Evolutionary conservation across 2,113 vertebrate species (phyloP), one percentile per base, ranked within the genome.

Genomic region (Ariopsis seemanni): DNA sequence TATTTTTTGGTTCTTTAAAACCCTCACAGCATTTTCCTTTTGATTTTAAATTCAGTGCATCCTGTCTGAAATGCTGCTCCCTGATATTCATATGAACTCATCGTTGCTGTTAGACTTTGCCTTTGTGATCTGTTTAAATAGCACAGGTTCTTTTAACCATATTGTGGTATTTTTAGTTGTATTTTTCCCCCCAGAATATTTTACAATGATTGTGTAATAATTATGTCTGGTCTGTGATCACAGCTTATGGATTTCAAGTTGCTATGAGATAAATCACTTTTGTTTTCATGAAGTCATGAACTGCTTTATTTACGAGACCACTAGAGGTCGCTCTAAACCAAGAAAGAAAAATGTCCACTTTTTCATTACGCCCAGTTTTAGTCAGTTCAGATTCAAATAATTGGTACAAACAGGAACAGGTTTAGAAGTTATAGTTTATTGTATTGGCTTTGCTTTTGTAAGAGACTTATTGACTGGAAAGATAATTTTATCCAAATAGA

Each of bases 301-400:
- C 42, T 4, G 25, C 0, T 15, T 53, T 52, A 18, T 75, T 52
- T n/a, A 65, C 7, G n/a, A 62, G 62, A 84, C 86, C 89, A 87
- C 87, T 88, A 85, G 89, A 86, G 82, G 89, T 89, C 87, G 69
- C 82, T 83, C 62, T 85, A 69, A 81, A 74, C 78, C 80, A 88
- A 82, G 82, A 53, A 84, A 86, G 27, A 12, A 79, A 87, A 42
- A 4, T 55, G 15, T 50, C 9, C 57, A 7, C 18, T 50, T 50
- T 22, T 15, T 72, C 7, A 42, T 42, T 4, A 42, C 18, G 8
- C 72, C 8, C 25, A 25, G 52, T 78, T 78, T 78, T 78, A 27
- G 55, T 25, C 2, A 55, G 50, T 12, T 53, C 27, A 55, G 7
- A 7, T 57, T 79, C 50, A 1, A 25, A 18, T 22, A 53, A 80